A percentile compares a stretch with the other conserved stretches of the same genome.
These are phyloP conservation scores for Hippocampus abdominalis DNA, from an alignment of 2,113 vertebrate genomes.

Conservation along the genomic window DNA sequence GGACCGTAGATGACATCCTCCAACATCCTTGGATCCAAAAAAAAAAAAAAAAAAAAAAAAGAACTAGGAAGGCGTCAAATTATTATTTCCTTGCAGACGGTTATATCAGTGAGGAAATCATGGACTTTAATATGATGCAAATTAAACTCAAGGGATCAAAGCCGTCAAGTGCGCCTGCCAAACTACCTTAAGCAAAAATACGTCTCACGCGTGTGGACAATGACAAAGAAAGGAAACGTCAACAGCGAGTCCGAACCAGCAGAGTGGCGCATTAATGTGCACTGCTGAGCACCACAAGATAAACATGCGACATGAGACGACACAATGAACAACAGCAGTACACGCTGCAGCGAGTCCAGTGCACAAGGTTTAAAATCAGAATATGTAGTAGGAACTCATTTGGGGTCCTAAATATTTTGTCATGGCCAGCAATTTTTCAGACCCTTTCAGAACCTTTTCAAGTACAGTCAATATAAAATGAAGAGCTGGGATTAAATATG, in stretches of 20 bases:
- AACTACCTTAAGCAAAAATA: slow-evolving; percentile 17
- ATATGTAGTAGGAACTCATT: not conserved
- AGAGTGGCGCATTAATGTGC: slow-evolving; percentile 36
- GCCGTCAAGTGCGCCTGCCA: slow-evolving; percentile 3
- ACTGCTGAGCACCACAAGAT: slow-evolving; percentile 5
- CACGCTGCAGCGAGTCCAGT: not conserved
- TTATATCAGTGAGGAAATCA: slow-evolving; percentile 10
- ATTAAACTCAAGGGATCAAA: slow-evolving; percentile 25
- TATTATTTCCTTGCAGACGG: slow-evolving; percentile 11
- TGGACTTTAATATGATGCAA: slow-evolving; percentile 14
- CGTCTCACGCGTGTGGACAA: slow-evolving; percentile 13
- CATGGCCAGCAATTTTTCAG: not conserved
- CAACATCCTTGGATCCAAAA: too few relatives aligned
- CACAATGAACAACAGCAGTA: not conserved
- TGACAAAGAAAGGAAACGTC: slow-evolving; percentile 30
- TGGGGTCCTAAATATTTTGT: not conserved
- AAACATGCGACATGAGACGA: slow-evolving; percentile 1
- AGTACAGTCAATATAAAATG: too few relatives aligned
- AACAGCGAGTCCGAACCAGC: not conserved
- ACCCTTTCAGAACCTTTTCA: too few relatives aligned
- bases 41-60: slow-evolving; percentile 1
- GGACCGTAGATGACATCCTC: not conserved
- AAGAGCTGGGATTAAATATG: too few relatives aligned
- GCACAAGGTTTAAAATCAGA: not conserved
- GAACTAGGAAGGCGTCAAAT: slow-evolving; percentile 7